phyloP scores from a whole-genome alignment of 1,140 invertebrate genomes.

The Ostrea denselamellosa region DNA sequence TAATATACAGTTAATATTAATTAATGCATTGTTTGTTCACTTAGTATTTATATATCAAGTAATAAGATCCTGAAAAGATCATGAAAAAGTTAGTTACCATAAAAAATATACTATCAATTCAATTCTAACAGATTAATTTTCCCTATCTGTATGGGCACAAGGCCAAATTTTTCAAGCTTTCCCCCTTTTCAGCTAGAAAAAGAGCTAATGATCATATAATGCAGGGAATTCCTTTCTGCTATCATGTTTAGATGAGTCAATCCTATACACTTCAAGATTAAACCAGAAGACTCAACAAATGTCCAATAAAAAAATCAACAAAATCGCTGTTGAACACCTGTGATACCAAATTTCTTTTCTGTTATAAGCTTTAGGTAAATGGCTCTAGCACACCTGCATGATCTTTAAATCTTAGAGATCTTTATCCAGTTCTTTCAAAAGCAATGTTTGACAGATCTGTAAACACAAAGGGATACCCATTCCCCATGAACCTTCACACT shows the following conservation, averaged over 20 bases:
- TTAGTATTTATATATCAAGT: no score
- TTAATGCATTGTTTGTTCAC: no score
- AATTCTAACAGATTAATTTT: background rate
- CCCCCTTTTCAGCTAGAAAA: conserved; percentile 5
- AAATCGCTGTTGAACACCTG: conserved; percentile 21
- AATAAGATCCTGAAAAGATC: no score
- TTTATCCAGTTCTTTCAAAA: conserved; percentile 26
- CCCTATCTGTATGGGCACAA: conserved; percentile 6
- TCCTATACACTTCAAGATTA: conserved; percentile 10
- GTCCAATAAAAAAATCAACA: conserved; percentile 21
- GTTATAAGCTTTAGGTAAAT: conserved; percentile 27
- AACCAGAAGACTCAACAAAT: conserved; percentile 32
- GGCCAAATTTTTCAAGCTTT: conserved; percentile 24
- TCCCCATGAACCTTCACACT: background rate
- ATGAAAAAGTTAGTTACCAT: no score
- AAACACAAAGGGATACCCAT: conserved; percentile 2
- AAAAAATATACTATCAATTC: no score
- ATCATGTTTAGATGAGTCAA: conserved; percentile 39
- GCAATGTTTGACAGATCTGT: conserved; percentile 28
- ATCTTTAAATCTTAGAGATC: conserved; percentile 33
- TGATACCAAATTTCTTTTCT: conserved; percentile 5
- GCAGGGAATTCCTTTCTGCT: conserved; percentile 34
- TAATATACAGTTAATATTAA: no score
- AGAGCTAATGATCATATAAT: conserved; percentile 20
- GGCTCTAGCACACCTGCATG: conserved; percentile 21